Conservation (phyloP, 2,797 vertebrate species). For the Craterocephalus amniculus region DNA sequence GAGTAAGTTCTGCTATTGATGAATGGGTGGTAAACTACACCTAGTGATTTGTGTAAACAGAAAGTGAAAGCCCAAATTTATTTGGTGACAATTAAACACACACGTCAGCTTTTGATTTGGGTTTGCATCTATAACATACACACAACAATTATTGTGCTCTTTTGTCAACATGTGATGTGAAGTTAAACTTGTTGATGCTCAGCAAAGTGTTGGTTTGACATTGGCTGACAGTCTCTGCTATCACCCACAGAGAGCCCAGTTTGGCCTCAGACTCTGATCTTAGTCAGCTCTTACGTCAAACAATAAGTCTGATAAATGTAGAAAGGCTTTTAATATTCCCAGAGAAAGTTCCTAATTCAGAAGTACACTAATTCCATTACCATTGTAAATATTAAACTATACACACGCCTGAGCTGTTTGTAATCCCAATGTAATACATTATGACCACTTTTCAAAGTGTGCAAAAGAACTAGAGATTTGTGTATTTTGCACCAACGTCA, state of each 20-base stretch:
- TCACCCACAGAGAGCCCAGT: constrained; percentile 52
- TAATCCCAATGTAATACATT: constrained; percentile 33
- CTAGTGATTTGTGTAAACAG: constrained; percentile 62
- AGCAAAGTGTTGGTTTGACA: constrained; percentile 52
- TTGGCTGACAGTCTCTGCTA: constrained; percentile 46
- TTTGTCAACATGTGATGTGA: constrained; percentile 65
- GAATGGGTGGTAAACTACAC: constrained; percentile 35
- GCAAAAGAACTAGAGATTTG: constrained; percentile 42
- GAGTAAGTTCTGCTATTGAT: constrained; percentile 35
- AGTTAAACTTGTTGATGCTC: constrained; percentile 69
- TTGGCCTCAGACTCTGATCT: constrained; percentile 59
- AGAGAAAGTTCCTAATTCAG: constrained; percentile 35
- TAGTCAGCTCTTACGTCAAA: constrained; percentile 61
- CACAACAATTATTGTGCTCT: constrained; percentile 61
- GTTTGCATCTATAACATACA: constrained; percentile 49
- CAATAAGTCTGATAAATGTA: constrained; percentile 52
- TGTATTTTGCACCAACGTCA: constrained; percentile 50
- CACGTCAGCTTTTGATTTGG: constrained; percentile 53
- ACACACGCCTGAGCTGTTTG: constrained; percentile 32
- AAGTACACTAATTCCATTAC: constrained; percentile 24
- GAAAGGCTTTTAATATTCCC: constrained; percentile 58
- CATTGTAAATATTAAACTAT: constrained; percentile 26
- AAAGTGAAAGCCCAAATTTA: constrained; percentile 53
- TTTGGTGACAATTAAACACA: constrained; percentile 59
- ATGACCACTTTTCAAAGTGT: constrained; percentile 20